Conservation (phyloP, 2,888 invertebrate species). For the Xestoiulus laeticollis region DNA sequence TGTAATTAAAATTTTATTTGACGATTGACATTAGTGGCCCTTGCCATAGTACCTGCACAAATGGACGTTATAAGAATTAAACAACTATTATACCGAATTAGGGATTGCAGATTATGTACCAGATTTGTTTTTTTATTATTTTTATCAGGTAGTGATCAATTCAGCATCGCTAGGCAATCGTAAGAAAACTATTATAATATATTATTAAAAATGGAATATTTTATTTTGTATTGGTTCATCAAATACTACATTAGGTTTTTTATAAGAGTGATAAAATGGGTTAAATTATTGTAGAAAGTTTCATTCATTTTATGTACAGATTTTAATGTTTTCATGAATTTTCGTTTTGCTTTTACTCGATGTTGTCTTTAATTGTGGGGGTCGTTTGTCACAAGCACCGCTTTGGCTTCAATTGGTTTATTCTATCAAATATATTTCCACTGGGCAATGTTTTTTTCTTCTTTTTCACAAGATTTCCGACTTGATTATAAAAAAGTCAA, state of each 20-base stretch:
- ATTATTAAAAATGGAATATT: conserved; percentile 49
- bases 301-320: conserved; percentile 46
- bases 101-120: conserved; percentile 21
- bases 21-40: conserved; percentile 1
- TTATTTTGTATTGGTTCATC: conserved; percentile 49
- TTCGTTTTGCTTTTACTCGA: background rate
- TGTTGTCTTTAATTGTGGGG: background rate
- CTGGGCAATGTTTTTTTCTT: background rate
- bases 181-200: conserved; percentile 44
- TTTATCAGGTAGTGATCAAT: conserved; percentile 45
- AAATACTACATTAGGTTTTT: conserved; percentile 25
- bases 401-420: conserved; percentile 37
- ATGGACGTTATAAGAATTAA: background rate
- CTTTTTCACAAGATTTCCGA: background rate
- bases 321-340: conserved; percentile 21
- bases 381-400: background rate
- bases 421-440: background rate
- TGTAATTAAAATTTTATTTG: background rate
- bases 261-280: conserved; percentile 46
- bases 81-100: conserved; percentile 34
- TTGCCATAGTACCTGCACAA: conserved; percentile 23
- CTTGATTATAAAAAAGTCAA: background rate
- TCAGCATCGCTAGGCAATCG: conserved; percentile 42
- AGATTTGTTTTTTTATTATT: conserved; percentile 41
- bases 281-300: conserved; percentile 48